A percentile compares a stretch with the other conserved stretches of the same genome.
These are phyloP conservation scores for Crotalus helleri DNA, from an alignment of 2,113 vertebrate genomes.

Conservation along the genomic window DNA sequence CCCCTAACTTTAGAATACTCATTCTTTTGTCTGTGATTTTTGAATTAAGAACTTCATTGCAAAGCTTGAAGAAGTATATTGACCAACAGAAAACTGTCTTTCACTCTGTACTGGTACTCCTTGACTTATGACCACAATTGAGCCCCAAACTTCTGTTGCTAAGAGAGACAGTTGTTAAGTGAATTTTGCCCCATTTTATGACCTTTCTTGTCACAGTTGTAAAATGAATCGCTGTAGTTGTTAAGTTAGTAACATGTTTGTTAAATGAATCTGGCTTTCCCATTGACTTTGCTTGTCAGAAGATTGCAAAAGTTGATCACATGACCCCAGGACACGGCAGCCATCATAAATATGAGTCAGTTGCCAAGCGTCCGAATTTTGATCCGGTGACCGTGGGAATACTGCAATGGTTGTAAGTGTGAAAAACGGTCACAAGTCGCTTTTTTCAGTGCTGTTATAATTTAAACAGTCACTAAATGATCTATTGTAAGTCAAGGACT, in stretches of 20 bases:
- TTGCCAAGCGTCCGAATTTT: too few species aligned
- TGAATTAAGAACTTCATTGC: background rate
- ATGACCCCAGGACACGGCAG: background rate
- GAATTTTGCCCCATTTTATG: background rate
- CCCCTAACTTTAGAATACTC: background rate
- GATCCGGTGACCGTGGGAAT: too few species aligned
- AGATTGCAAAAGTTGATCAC: background rate
- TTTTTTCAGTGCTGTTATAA: too few species aligned
- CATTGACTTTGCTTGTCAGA: background rate
- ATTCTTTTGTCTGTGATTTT: background rate
- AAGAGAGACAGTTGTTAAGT: background rate
- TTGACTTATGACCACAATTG: background rate
- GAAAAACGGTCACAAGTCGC: too few species aligned
- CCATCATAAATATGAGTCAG: background rate
- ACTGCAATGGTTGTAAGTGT: too few species aligned
- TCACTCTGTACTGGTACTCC: background rate
- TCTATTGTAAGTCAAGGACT: too few species aligned
- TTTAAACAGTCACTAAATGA: too few species aligned
- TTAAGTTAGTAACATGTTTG: background rate
- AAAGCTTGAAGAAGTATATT: background rate
- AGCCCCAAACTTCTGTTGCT: background rate
- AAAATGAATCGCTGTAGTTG: too few species aligned
- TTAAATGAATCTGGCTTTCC: background rate
- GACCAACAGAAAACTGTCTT: background rate
- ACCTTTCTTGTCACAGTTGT: too few species aligned